A percentile compares a stretch with the other conserved stretches of the same genome.
phyloP scores from a whole-genome alignment of 2,797 vertebrate genomes.

The Urosaurus nigricauda region DNA sequence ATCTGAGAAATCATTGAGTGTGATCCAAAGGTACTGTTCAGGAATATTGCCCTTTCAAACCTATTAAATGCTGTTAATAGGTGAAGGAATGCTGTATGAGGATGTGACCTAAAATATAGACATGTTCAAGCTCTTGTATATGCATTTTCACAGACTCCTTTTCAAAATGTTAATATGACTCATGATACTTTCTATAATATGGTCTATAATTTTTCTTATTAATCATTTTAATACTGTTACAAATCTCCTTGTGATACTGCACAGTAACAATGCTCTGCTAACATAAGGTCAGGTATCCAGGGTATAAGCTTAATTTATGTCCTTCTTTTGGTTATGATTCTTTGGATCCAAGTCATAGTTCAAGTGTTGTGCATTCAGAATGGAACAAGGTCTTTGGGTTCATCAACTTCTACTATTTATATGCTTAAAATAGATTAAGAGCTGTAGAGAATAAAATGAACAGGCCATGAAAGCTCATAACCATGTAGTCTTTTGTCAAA shows the following conservation, averaged over 20 bases:
- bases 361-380: background rate
- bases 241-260: background rate
- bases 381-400: background rate
- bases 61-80: background rate
- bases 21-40: background rate
- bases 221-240: too few species aligned
- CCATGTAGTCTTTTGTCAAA: background rate
- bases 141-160: background rate
- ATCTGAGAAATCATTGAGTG: background rate
- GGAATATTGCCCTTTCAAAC: background rate
- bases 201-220: background rate
- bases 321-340: background rate
- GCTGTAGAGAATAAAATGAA: background rate
- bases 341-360: background rate
- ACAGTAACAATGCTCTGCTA: background rate
- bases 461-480: background rate
- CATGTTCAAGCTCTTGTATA: background rate
- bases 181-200: background rate
- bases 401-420: background rate
- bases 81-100: background rate
- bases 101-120: background rate
- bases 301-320: background rate
- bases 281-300: background rate
- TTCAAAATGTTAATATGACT: background rate
- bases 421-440: background rate